A percentile compares a stretch with the other conserved stretches of the same genome.
Evolutionary conservation across 2,797 vertebrate genomes (phyloP).

Genomic region (Protosalanx chinensis): DNA sequence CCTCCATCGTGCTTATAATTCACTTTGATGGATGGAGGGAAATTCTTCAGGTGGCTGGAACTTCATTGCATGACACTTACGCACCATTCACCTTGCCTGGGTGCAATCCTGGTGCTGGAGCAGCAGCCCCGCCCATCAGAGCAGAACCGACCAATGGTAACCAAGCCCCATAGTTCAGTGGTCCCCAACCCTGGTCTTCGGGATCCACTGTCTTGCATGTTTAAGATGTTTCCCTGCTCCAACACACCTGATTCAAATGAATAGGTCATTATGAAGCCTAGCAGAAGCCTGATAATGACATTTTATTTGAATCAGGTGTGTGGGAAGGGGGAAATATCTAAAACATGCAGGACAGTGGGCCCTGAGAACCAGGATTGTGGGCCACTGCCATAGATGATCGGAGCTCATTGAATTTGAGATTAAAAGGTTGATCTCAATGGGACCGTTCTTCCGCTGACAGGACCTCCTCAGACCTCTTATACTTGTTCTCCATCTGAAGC

Average conservation of each 20-base stretch:
- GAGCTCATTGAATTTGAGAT: slow-evolving; percentile 43
- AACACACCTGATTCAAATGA: too few relatives aligned
- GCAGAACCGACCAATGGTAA: slow-evolving; percentile 46
- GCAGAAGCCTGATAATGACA: too few relatives aligned
- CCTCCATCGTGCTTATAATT: slow-evolving; percentile 39
- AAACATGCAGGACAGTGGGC: too few relatives aligned
- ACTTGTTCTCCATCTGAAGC: slow-evolving; percentile 38
- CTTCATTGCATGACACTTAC: slow-evolving; percentile 47
- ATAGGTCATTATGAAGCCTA: too few relatives aligned
- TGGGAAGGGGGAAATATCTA: too few relatives aligned
- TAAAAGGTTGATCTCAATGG: slow-evolving; percentile 51
- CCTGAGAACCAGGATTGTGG: too few relatives aligned
- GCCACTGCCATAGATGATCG: slow-evolving; percentile 24
- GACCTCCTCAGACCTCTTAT: slow-evolving; percentile 45
- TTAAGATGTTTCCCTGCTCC: too few relatives aligned
- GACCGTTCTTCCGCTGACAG: slow-evolving; percentile 38
- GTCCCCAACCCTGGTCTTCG: too few relatives aligned
- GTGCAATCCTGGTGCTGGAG: slow-evolving; percentile 38
- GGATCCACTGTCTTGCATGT: too few relatives aligned
- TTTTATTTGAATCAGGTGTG: too few relatives aligned
- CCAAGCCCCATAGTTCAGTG: slow-evolving; percentile 5
- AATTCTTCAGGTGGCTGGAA: slow-evolving; percentile 45
- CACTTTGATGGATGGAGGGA: slow-evolving; percentile 48
- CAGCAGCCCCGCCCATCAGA: slow-evolving; percentile 1
- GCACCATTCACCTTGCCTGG: slow-evolving; percentile 41